Evolutionary conservation across 2,113 vertebrate species (phyloP), one percentile per base, ranked within the genome.

Genomic region (Melospiza melodia): DNA sequence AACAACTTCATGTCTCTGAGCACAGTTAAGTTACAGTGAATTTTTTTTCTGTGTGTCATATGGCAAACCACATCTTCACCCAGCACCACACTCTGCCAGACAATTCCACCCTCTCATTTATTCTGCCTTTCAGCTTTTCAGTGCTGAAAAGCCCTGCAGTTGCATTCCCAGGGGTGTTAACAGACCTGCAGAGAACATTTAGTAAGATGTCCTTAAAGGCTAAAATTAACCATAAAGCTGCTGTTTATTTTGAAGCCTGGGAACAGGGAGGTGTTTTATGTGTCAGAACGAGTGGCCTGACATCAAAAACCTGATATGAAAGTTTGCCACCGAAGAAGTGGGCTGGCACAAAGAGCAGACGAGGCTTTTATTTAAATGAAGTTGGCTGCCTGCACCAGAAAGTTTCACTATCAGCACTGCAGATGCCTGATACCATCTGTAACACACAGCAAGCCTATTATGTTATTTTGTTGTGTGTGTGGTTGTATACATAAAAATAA

Each of bases 341-440:
- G 78, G 92, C 55, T 71, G 94, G 88, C 68, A 83, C 72, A 28
- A 61, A 90, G 75, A 77, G 72, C 67, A 88, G 77, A 69, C 0
- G 3, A 83, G 24, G 68, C 59, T 90, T 92, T 83, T 67, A 83
- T 93, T 95, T 62, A 92, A 88, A 90, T 58, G 16, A 84, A 65
- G 80, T 43, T 92, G 83, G 83, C 95, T 95, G 83, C 61, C 88
- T 84, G 91, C 79, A 86, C 39, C 85, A 87, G 80, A 80, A 83
- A 71, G 89, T 93, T 95, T 96, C 28, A 9, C 90, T 95, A 95
- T 97, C 96, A 94, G 92, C 88, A 28, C 88, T 90, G 90, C 95
- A 94, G 82, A 76, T 3, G 31, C 69, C 86, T 49, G 94, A 96
- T 93, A 97, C 58, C 55, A 97, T 95, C 96, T 94, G 72, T 49